Percentiles rank a stretch among this genome's conserved stretches.
Conservation (phyloP, 1,140 invertebrate species). For the Vollenhovia emeryi region DNA sequence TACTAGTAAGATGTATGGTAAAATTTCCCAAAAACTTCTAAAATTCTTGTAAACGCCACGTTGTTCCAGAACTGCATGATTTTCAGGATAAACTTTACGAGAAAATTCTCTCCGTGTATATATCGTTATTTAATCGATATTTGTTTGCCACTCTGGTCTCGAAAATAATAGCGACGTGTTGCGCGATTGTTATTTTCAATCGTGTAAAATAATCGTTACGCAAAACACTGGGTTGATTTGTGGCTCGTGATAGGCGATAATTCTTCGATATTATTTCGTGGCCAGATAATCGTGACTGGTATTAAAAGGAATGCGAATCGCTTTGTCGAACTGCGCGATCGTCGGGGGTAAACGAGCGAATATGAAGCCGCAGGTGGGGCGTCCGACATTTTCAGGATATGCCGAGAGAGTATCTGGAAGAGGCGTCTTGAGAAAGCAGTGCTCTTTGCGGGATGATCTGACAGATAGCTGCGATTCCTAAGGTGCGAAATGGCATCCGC, state of each 20-base stretch:
- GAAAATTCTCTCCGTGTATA: too few relatives aligned
- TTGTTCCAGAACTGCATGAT: too few relatives aligned
- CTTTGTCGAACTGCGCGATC: conserved; percentile 11
- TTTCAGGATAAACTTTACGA: too few relatives aligned
- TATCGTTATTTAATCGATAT: neutral
- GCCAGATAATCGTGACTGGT: conserved; percentile 18
- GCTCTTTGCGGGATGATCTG: conserved; percentile 20
- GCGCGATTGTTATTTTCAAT: neutral
- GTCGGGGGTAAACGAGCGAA: neutral
- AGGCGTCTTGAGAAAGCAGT: conserved; percentile 39
- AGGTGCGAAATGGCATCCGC: conserved; percentile 19
- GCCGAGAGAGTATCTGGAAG: neutral
- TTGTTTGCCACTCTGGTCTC: neutral
- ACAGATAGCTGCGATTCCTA: neutral
- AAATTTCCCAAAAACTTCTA: too few relatives aligned
- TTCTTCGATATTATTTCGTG: conserved; percentile 29
- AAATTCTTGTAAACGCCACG: too few relatives aligned
- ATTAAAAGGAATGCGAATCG: neutral
- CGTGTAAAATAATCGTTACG: neutral
- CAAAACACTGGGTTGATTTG: neutral
- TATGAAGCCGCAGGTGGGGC: neutral
- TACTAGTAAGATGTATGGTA: too few relatives aligned
- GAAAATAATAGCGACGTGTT: neutral
- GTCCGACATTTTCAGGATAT: conserved; percentile 38
- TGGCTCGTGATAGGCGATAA: neutral